Evolutionary conservation across 2,797 vertebrate genomes (phyloP).

Genomic region (Pipistrellus kuhlii): DNA sequence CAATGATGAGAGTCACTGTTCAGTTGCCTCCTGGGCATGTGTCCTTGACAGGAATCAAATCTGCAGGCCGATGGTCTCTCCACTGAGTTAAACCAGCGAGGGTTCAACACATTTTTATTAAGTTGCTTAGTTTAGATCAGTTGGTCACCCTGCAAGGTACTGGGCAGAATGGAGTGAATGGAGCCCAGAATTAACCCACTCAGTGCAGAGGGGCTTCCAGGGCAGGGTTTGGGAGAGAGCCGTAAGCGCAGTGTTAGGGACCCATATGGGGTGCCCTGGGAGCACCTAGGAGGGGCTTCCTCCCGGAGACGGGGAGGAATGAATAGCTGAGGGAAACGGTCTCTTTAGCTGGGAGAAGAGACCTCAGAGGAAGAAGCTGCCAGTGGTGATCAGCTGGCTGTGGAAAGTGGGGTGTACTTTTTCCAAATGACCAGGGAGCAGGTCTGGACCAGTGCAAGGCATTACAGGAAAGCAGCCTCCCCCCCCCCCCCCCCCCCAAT

Average conservation of each 20-base stretch:
- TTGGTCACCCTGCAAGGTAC: not conserved
- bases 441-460: not conserved
- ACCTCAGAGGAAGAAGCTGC: not conserved
- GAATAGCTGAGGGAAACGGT: not conserved
- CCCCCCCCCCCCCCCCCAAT: too few species aligned
- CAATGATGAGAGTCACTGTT: too few species aligned
- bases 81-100: too few species aligned
- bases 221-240: not conserved
- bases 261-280: not conserved
- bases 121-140: not conserved
- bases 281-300: not conserved
- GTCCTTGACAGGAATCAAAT: too few species aligned
- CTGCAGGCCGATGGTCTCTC: too few species aligned
- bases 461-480: not conserved
- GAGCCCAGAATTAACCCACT: not conserved
- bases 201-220: not conserved
- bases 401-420: not conserved
- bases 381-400: not conserved
- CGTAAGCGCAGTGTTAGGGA: not conserved
- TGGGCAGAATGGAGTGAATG: not conserved
- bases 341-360: not conserved
- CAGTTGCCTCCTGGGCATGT: too few species aligned
- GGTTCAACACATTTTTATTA: not conserved
- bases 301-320: not conserved
- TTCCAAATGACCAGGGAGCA: not conserved